Conservation (phyloP, 2,888 invertebrate species). For the Pandemis corylana region DNA sequence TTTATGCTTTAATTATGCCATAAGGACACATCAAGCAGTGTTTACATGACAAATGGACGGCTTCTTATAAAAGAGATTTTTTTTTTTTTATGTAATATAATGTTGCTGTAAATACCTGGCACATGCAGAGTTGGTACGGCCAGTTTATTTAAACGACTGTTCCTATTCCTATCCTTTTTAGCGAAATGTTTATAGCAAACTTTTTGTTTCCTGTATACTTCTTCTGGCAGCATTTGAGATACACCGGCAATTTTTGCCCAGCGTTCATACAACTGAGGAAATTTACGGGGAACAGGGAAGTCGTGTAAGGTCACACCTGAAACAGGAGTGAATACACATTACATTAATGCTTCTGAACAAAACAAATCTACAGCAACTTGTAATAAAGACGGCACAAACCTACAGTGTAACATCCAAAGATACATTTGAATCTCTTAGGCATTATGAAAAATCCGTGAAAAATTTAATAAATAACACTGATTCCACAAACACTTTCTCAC, state of each 20-base stretch:
- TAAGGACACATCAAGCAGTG: no score
- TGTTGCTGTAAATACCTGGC: not conserved
- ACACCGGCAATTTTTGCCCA: not conserved
- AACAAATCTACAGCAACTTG: no score
- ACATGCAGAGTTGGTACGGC: not conserved
- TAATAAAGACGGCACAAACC: not conserved
- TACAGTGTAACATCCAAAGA: not conserved
- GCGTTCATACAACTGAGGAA: not conserved
- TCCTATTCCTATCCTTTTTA: not conserved
- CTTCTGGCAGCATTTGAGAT: not conserved
- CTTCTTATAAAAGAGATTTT: no score
- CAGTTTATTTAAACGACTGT: not conserved
- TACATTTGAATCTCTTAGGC: not conserved
- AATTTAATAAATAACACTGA: not conserved
- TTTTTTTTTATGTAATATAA: no score
- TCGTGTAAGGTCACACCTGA: not conserved
- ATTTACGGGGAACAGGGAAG: not conserved
- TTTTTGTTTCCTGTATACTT: not conserved
- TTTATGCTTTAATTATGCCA: no score
- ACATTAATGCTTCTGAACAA: no score
- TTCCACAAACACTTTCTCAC: no score
- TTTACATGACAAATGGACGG: no score
- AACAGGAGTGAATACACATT: not conserved
- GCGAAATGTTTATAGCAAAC: not conserved
- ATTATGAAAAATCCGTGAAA: not conserved